Base-by-base conservation (phyloP, 2,797 vertebrate species). In the Enteromius unitaeniatus region DNA sequence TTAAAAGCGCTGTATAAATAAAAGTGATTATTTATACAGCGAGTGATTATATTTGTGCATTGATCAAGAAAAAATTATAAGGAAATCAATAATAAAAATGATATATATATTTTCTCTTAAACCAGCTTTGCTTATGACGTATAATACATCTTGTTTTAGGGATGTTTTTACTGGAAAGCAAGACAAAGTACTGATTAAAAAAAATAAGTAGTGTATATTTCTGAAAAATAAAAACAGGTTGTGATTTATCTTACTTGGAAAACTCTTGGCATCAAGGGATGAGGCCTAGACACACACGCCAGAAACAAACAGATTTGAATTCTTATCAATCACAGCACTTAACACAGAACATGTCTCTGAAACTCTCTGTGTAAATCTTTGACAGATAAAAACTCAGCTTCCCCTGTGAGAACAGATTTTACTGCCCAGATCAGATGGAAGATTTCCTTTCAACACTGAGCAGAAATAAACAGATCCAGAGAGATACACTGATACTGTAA, bases 381-480 rank as follows among this genome's bases (percentile, higher is more conserved):
- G 40, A 58, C 31, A 91, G 86, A 90, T 91, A 91, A 92, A 93
- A 79, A 81, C 79, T 14, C 53, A 67, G 84, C 88, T 89, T 91
- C 83, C 85, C 82, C 82, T 84, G 89, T 91, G 88, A 91, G 42
- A 86, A 90, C 88, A 90, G 88, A 92, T 84, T 91, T 89, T 91
- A 89, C 88, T 88, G 90, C 88, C 88, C 86, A 86, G 85, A 6
- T 4, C 69, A 94, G 91, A 93, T 93, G 85, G 93, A 93, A 92
- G 89, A 91, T 87, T 90, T 86, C 83, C 89, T 91, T 86, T 93
- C 89, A 89, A 88, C 88, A 45, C 87, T 82, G 78, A 91, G 90
- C 81, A 88, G 91, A 93, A 93, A 92, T 91, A 93, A 91, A 94
- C 92, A 89, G 87, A 86, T 91, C 86, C 78, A 73, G 79, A 77